phyloP scores from a whole-genome alignment of 2,113 vertebrate species.

The Condylura cristata region DNA sequence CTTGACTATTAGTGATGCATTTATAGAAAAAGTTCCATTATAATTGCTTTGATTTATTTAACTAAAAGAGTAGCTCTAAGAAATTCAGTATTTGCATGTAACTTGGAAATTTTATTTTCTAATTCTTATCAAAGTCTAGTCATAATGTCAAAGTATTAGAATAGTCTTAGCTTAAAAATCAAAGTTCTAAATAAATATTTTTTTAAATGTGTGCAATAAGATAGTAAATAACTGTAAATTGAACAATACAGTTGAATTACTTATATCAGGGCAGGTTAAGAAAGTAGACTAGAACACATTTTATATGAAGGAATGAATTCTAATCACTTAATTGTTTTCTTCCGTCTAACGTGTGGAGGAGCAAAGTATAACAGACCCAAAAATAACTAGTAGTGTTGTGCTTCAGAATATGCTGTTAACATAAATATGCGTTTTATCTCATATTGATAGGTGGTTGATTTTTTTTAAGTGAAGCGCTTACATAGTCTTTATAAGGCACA shows the following conservation, averaged over 20 bases:
- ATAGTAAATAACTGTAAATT: not conserved
- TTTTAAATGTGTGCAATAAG: not conserved
- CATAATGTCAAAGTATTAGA: not conserved
- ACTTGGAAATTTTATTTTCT: not conserved
- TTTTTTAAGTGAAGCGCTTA: not conserved
- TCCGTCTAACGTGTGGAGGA: not conserved
- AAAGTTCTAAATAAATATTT: not conserved
- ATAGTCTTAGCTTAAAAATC: not conserved
- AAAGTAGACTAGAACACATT: not conserved
- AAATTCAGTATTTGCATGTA: not conserved
- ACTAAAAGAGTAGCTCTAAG: not conserved
- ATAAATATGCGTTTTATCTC: not conserved
- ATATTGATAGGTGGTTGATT: not conserved
- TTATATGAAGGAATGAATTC: not conserved
- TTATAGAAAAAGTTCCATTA: not conserved
- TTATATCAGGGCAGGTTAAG: not conserved
- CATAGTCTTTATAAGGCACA: not conserved
- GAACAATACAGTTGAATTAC: not conserved
- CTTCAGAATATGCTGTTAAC: not conserved
- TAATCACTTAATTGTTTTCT: not conserved
- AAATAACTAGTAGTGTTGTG: not conserved
- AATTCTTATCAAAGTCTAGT: not conserved
- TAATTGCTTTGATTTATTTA: not conserved
- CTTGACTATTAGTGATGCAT: not conserved
- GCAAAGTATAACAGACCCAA: not conserved